These are phyloP conservation scores for Apodemia mormo DNA, from an alignment of 2,888 invertebrate species.

Conservation along the genomic window DNA sequence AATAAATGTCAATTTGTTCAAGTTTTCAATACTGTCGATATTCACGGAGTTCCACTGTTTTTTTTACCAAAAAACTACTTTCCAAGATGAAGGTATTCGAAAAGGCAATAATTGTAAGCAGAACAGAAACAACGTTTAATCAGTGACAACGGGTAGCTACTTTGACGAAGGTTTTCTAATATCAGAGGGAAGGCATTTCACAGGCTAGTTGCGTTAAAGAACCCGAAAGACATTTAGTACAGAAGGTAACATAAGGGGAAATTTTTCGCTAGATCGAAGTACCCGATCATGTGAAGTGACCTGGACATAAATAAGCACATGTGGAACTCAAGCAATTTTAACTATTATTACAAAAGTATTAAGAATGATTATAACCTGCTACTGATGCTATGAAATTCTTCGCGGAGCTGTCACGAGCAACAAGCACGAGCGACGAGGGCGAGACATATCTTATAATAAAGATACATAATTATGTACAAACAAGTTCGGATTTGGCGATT, in stretches of 20 bases:
- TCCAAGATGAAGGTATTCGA: neutral
- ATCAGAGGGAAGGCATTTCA: constrained; percentile 10
- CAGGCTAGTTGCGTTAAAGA: constrained; percentile 12
- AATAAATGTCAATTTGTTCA: too few species aligned
- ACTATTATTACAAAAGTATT: neutral
- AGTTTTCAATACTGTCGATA: too few species aligned
- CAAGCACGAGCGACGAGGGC: neutral
- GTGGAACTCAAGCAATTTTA: neutral
- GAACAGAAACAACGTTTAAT: constrained; percentile 3
- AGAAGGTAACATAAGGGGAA: constrained; percentile 12
- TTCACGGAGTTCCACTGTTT: too few species aligned
- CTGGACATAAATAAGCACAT: neutral
- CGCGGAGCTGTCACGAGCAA: neutral
- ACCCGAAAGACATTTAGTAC: constrained; percentile 15
- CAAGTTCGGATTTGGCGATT: neutral
- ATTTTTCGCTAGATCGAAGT: constrained; percentile 18
- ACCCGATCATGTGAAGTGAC: constrained; percentile 12
- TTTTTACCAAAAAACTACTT: too few species aligned
- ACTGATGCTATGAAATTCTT: neutral
- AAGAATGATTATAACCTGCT: neutral
- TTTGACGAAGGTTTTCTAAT: constrained; percentile 15
- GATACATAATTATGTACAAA: neutral
- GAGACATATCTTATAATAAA: neutral
- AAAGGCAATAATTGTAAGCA: neutral
- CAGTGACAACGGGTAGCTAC: constrained; percentile 3